Evolutionary conservation across 2,797 vertebrate genomes (phyloP), one percentile per base, ranked within the genome.

Genomic region (Nannoperca australis): DNA sequence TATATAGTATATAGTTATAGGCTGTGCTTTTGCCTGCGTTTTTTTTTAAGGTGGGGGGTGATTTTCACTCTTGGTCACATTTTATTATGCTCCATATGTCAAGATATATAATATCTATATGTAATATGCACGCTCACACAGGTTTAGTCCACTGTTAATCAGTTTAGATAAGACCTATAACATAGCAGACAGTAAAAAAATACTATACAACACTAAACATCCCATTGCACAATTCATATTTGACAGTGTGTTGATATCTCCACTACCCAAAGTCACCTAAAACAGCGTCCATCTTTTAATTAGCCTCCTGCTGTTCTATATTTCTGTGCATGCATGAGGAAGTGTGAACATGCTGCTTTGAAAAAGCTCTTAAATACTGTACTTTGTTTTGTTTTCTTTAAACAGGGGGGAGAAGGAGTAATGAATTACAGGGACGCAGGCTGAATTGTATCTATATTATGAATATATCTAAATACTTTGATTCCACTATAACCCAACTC

Each of bases 271-370:
- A 77, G 47, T 62, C 22, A 18, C 40, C 24, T 27, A 27, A 27
- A 60, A 53, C 77, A 62, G 64, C 3, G 20, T 72, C 63, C 68
- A 70, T 73, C 36, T 70, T 54, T 55, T 67, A 62, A 73, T 76
- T 73, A 65, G 27, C 17, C 51, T 68, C 80, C 56, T 68, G 62
- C 70, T 61, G 81, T 20, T 32, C 8, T 32, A 24, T 6, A 56
- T 70, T 13, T 0, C 47, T 14, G 4, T n/a, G 14, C 32, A 18
- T 11, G 20, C 42, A 51, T 34, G 65, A 44, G 30, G 34, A 56
- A 12, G 40, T 13, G 49, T 20, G 38, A 30, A 7, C 56, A 59
- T 11, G 59, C 53, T 32, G 60, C 13, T 38, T 68, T 45, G 32
- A 56, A 62, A 73, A 65, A 27, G 42, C 69, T 55, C 30, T 54